Evolutionary conservation across 2,113 vertebrate genomes (phyloP).

Genomic region (Alligator sinensis): DNA sequence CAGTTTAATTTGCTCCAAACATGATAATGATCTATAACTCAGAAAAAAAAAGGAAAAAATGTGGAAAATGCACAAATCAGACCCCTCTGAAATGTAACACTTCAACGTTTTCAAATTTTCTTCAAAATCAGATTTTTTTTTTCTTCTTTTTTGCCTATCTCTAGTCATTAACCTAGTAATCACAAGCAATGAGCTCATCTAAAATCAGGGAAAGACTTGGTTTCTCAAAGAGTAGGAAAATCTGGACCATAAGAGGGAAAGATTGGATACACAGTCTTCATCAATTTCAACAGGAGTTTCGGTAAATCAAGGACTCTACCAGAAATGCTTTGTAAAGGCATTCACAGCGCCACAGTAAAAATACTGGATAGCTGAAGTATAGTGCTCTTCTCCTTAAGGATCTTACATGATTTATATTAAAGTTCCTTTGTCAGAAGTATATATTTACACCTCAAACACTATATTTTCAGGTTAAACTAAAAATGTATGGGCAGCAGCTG

Average conservation of each 20-base stretch:
- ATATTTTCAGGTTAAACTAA: neutral
- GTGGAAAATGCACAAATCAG: neutral
- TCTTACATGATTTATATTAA: neutral
- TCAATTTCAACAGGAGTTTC: neutral
- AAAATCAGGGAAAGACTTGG: neutral
- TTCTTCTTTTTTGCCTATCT: neutral
- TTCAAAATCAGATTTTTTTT: fast-evolving
- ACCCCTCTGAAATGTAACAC: neutral
- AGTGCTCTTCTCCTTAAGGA: fast-evolving
- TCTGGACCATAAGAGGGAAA: neutral
- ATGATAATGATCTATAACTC: neutral
- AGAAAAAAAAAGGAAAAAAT: neutral
- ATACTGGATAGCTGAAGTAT: fast-evolving
- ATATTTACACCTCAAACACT: neutral
- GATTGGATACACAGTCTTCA: neutral
- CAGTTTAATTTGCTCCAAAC: neutral
- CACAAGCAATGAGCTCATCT: neutral
- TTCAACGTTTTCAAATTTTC: neutral
- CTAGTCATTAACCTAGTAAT: neutral
- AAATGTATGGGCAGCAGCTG: neutral
- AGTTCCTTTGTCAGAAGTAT: neutral
- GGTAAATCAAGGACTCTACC: neutral
- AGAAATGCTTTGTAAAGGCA: neutral
- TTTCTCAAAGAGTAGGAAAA: neutral
- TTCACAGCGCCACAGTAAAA: neutral